A percentile compares a stretch with the other conserved stretches of the same genome.
Conservation (phyloP, 1,140 invertebrate genomes). For the Acromyrmex echinatior region DNA sequence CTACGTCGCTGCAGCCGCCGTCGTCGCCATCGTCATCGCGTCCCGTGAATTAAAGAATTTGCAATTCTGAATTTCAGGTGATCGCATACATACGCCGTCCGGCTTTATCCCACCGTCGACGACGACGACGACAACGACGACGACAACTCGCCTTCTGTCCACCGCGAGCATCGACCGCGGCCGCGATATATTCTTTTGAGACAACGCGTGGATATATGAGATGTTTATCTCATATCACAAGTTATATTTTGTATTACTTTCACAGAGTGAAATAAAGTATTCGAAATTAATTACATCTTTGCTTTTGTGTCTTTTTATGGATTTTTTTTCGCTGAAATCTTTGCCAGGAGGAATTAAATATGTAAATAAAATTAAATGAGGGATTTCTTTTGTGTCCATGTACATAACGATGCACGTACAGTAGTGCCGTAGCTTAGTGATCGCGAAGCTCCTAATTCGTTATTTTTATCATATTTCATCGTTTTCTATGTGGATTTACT, state of each 20-base stretch:
- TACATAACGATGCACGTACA: background rate
- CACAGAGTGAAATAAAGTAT: background rate
- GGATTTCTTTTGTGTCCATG: background rate
- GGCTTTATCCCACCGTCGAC: constrained; percentile 63
- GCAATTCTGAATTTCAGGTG: constrained; percentile 86
- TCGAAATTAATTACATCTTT: background rate
- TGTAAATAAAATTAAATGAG: constrained; percentile 15
- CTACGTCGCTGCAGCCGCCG: constrained; percentile 52
- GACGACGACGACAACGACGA: constrained; percentile 39
- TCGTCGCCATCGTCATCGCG: constrained; percentile 71
- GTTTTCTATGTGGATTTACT: too few relatives aligned
- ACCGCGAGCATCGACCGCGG: constrained; percentile 68
- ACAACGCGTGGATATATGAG: background rate
- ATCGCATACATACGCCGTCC: constrained; percentile 78
- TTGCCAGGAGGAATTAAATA: background rate
- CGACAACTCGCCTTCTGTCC: constrained; percentile 61
- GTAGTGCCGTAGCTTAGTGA: background rate
- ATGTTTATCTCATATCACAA: constrained; percentile 23
- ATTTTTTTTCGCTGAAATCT: constrained; percentile 15
- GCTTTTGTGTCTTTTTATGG: background rate
- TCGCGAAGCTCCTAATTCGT: constrained; percentile 7
- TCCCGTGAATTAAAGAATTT: constrained; percentile 87
- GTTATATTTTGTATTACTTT: background rate
- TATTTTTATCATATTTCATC: constrained; percentile 26
- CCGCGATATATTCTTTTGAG: constrained; percentile 36